Evolutionary conservation across 2,797 vertebrate genomes (phyloP).

Genomic region (Parotocinclus haroldoi): DNA sequence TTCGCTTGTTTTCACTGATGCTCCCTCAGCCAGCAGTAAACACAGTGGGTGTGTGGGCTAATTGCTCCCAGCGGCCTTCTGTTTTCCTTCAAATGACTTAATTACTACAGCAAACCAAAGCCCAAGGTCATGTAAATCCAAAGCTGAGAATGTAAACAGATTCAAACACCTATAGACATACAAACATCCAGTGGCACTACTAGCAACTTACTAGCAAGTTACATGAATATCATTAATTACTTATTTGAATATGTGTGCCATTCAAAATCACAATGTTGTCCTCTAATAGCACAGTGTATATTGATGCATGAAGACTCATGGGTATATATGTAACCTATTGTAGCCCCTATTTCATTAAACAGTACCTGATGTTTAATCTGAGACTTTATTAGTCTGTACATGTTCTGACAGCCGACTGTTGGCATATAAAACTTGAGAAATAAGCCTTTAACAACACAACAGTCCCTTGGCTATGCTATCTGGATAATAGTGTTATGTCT

Average conservation of each 20-base stretch:
- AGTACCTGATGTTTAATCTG: conserved; percentile 16
- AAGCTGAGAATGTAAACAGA: conserved; percentile 30
- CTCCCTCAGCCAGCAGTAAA: conserved; percentile 54
- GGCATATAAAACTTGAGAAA: conserved; percentile 22
- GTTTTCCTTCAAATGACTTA: conserved; percentile 66
- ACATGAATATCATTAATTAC: conserved; percentile 23
- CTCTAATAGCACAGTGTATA: conserved; percentile 6
- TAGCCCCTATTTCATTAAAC: not conserved
- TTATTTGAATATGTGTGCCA: not conserved
- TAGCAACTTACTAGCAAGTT: not conserved
- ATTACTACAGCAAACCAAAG: conserved; percentile 49
- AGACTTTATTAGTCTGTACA: conserved; percentile 3
- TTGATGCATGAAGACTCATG: too few species aligned
- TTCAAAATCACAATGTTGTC: conserved; percentile 22
- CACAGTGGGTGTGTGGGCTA: conserved; percentile 54
- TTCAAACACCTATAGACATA: not conserved
- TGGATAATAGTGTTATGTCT: too few species aligned
- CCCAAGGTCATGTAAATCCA: conserved; percentile 58
- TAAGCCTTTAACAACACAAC: too few species aligned
- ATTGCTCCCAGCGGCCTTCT: conserved; percentile 62
- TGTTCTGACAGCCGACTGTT: conserved; percentile 23
- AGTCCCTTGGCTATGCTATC: too few species aligned
- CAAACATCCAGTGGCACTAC: not conserved
- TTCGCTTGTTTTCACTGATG: conserved; percentile 34
- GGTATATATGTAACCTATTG: conserved; percentile 12